Conservation (phyloP, 1,140 invertebrate genomes). For the Hetaerina americana region DNA sequence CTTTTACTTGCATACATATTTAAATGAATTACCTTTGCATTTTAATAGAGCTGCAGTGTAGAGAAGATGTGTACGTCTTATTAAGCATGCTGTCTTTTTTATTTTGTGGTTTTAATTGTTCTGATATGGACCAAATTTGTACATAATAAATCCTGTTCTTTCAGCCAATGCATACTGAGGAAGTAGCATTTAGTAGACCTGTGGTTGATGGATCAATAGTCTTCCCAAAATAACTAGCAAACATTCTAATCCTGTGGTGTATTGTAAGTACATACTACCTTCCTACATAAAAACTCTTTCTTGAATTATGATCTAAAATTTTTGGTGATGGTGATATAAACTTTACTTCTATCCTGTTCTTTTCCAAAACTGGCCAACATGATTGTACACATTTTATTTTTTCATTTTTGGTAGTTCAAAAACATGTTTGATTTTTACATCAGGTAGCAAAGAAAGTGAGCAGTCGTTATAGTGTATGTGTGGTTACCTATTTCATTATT, state of each 20-base stretch:
- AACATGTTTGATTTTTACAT: too few relatives aligned
- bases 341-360: too few relatives aligned
- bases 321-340: constrained; percentile 6
- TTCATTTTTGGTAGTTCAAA: too few relatives aligned
- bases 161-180: constrained; percentile 5
- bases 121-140: background rate
- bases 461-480: too few relatives aligned
- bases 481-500: too few relatives aligned
- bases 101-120: background rate
- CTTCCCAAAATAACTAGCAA: constrained; percentile 22
- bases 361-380: too few relatives aligned
- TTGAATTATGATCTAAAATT: constrained; percentile 5
- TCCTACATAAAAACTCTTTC: constrained; percentile 17
- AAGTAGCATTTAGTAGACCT: constrained; percentile 18
- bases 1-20: background rate
- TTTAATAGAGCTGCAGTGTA: background rate
- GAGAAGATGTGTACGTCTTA: background rate
- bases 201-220: constrained; percentile 24
- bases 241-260: background rate
- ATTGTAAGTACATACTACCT: background rate
- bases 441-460: too few relatives aligned
- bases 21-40: background rate
- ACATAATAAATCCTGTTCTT: constrained; percentile 3
- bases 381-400: too few relatives aligned
- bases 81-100: background rate